phyloP scores from a whole-genome alignment of 2,113 vertebrate genomes.

The Xiphias gladius region DNA sequence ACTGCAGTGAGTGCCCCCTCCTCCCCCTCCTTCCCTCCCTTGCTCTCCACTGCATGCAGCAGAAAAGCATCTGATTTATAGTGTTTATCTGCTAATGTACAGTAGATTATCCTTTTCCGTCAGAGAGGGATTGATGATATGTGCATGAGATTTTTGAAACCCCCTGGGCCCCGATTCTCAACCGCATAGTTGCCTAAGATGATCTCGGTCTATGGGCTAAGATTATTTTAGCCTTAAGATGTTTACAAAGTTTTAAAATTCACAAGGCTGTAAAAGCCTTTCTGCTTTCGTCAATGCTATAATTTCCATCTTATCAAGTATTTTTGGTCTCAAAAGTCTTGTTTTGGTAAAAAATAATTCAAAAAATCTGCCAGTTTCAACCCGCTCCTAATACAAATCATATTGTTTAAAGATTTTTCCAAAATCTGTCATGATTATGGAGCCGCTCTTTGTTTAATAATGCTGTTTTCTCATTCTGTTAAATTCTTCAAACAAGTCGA shows the following conservation, averaged over 20 bases:
- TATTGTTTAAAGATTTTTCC: background rate
- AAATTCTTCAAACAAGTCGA: too few relatives aligned
- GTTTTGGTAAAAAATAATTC: background rate
- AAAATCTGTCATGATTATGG: background rate
- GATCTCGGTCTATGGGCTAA: background rate
- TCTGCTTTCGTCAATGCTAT: background rate
- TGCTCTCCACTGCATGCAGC: slow-evolving; percentile 68
- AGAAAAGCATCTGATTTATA: slow-evolving; percentile 1
- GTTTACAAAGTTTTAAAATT: background rate
- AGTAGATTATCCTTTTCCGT: background rate
- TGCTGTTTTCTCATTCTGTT: background rate
- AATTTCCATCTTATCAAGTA: slow-evolving; percentile 28
- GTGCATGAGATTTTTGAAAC: slow-evolving; percentile 27
- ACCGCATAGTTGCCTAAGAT: background rate
- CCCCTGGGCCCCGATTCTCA: background rate
- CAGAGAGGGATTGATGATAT: background rate
- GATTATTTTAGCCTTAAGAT: background rate
- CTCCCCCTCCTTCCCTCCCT: background rate
- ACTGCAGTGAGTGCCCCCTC: slow-evolving; percentile 92
- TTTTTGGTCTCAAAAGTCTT: background rate
- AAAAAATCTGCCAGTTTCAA: background rate
- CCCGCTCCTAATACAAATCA: background rate
- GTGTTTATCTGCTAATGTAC: background rate
- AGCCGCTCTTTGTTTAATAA: background rate
- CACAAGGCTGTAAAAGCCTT: background rate